A percentile compares a stretch with the other conserved stretches of the same genome.
These are phyloP conservation scores for Sphaerophoria taeniata DNA, from an alignment of 2,888 invertebrate genomes.

Conservation along the genomic window DNA sequence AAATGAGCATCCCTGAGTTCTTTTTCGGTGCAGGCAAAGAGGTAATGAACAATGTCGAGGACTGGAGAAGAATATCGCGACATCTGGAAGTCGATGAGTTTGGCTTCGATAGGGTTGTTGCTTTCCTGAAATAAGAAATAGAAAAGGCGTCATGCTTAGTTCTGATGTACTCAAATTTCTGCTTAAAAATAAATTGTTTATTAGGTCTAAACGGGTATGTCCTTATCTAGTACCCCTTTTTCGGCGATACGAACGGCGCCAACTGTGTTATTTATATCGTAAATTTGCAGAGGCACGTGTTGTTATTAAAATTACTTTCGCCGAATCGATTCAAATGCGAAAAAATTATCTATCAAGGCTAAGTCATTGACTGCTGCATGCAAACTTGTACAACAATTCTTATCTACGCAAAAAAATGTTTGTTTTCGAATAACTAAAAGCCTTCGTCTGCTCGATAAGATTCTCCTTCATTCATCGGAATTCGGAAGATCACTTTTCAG, in stretches of 20 bases:
- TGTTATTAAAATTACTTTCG: not conserved
- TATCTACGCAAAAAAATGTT: conserved; percentile 17
- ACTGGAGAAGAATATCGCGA: conserved; percentile 80
- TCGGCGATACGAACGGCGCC: not conserved
- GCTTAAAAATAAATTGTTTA: not conserved
- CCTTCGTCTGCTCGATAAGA: conserved; percentile 12
- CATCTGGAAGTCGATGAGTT: conserved; percentile 80
- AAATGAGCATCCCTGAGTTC: conserved; percentile 78
- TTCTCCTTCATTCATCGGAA: conserved; percentile 3
- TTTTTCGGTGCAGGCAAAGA: conserved; percentile 79
- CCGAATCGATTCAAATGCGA: not conserved
- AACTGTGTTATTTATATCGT: not conserved
- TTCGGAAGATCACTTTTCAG: conserved; percentile 9
- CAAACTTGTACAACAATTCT: conserved; percentile 10
- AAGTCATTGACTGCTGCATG: conserved; percentile 21
- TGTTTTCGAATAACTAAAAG: not conserved
- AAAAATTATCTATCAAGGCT: conserved; percentile 2
- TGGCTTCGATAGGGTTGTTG: conserved; percentile 76
- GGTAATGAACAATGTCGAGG: conserved; percentile 79
- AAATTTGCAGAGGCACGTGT: not conserved
- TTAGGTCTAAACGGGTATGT: too few species aligned
- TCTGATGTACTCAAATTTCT: not conserved
- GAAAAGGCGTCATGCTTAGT: not conserved
- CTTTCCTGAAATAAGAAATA: conserved; percentile 51
- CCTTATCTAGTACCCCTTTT: not conserved